Percentiles rank a stretch among this genome's conserved stretches.
Conservation (phyloP, 2,113 vertebrate species). For the Pardalotus punctatus region DNA sequence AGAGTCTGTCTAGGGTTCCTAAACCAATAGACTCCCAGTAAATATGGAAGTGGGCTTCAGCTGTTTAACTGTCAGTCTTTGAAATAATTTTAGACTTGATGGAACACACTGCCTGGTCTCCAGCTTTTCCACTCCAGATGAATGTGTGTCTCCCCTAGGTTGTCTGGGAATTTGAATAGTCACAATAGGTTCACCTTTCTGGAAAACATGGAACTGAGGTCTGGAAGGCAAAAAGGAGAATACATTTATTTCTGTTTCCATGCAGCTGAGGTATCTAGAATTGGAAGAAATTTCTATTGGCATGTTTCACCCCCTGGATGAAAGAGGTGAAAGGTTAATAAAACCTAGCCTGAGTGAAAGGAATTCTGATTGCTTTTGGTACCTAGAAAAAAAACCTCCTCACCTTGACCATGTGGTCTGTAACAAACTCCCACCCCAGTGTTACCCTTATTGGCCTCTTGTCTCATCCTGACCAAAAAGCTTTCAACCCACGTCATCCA, state of each 20-base stretch:
- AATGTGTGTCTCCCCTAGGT: not conserved
- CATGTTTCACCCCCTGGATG: not conserved
- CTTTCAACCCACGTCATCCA: not conserved
- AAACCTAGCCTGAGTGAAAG: not conserved
- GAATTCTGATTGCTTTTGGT: conserved; percentile 21
- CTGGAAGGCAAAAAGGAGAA: not conserved
- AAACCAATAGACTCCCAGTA: not conserved
- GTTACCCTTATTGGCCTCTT: not conserved
- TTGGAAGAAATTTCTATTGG: not conserved
- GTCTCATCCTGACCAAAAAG: not conserved
- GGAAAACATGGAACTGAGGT: not conserved
- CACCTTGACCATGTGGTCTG: not conserved
- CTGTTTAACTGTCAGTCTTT: not conserved
- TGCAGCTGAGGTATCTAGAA: not conserved
- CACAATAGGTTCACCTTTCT: not conserved
- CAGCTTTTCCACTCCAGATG: not conserved
- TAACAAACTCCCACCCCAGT: not conserved
- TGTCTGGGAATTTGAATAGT: not conserved
- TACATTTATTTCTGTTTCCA: not conserved
- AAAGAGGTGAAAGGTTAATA: not conserved
- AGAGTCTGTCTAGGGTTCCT: too few species aligned
- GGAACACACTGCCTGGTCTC: not conserved
- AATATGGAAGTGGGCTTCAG: not conserved
- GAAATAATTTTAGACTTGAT: not conserved
- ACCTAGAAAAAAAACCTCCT: not conserved